Percentiles rank a stretch among this genome's conserved stretches.
Evolutionary conservation across 2,797 vertebrate species (phyloP).

Genomic region (Notamacropus eugenii): DNA sequence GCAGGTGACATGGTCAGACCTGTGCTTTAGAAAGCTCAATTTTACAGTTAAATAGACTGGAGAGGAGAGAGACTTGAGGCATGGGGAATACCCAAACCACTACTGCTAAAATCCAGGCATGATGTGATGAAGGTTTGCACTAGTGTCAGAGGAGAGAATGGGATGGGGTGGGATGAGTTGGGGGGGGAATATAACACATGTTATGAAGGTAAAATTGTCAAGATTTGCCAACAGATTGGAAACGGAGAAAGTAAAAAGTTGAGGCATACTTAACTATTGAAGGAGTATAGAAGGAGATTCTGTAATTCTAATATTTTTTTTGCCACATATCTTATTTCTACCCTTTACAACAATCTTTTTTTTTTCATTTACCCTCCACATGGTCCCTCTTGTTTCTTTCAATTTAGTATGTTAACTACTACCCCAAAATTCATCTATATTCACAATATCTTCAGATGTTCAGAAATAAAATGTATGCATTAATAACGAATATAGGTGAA

Average conservation of each 20-base stretch:
- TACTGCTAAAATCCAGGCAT: too few relatives aligned
- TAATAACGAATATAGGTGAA: conserved; percentile 14
- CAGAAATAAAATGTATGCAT: background rate
- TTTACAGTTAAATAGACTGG: too few relatives aligned
- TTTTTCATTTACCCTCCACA: background rate
- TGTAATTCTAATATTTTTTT: background rate
- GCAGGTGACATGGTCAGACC: background rate
- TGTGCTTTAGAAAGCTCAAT: background rate
- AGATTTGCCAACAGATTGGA: background rate
- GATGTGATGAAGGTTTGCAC: too few relatives aligned
- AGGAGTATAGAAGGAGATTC: background rate
- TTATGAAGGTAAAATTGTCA: background rate
- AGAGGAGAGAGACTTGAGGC: too few relatives aligned
- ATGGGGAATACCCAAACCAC: too few relatives aligned
- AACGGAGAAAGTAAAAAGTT: background rate
- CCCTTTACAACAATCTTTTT: background rate
- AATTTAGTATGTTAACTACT: conserved; percentile 8
- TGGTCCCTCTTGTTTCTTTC: conserved; percentile 2
- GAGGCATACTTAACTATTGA: background rate
- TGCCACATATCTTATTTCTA: conserved; percentile 9
- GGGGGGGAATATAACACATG: background rate
- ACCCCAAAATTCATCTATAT: conserved; percentile 11
- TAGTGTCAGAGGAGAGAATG: background rate
- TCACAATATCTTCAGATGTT: conserved; percentile 13
- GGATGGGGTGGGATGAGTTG: too few relatives aligned